Evolutionary conservation across 2,888 invertebrate genomes (phyloP), one percentile per base, ranked within the genome.

Genomic region (Apocheima hispidaria): DNA sequence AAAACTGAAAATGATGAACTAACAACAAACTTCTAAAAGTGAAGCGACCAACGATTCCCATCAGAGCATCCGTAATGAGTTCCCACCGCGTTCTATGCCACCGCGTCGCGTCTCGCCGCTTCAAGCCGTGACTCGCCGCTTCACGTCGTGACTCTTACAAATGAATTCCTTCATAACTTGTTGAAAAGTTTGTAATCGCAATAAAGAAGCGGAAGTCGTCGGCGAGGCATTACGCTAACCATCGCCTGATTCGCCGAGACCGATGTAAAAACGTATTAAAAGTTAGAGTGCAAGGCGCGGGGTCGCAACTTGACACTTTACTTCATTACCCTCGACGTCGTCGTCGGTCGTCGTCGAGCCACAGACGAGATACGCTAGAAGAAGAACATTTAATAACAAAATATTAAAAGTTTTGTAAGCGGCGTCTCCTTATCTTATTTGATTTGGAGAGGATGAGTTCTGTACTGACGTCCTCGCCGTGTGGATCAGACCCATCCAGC

Each of bases 261-360:
- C 36, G 46, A 26, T 48, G 28, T 26, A 2, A 51, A 38, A 23
- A 41, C 23, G n/a, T 41, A 23, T 41, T 21, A n/a, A 41, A 41
- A 41, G 23, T 41, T 38, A 2, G 9, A 18, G 1, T 18, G 38
- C 38, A 38, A 20, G 41, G 38, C 18, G 18, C 9, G 41, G 38
- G 38, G 38, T 41, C 26, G 30, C 26, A 49, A 49, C 62, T 53
- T 57, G 41, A 41, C 53, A 57, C 62, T 62, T 48, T 43, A 41
- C 21, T 33, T 56, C 48, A 51, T 48, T 52, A 41, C 43, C 43
- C 41, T 2, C 14, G n/a, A 6, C 35, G 4, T 6, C 33, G n/a
- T 4, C n/a, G n/a, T 4, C 28, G 7, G 9, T 1, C 28, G 14
- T 14, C 1, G 4, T n/a, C n/a, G n/a, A n/a, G 33, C 0, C 18